Evolutionary conservation across 2,888 invertebrate genomes (phyloP), one percentile per base, ranked within the genome.

Genomic region (Cephus spinipes): DNA sequence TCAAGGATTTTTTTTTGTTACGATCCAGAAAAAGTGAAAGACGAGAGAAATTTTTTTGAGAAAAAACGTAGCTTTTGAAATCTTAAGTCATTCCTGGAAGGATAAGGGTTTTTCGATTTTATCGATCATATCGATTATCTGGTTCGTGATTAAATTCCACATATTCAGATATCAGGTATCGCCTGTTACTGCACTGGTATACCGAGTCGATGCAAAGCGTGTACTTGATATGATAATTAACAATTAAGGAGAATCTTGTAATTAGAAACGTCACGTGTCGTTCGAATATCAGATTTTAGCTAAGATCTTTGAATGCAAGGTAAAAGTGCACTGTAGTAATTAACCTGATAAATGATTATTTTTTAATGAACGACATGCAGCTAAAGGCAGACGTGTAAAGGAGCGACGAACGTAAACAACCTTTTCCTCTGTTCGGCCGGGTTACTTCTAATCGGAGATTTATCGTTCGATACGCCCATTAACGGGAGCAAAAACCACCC

Each of bases 371-470:
- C 55, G 55, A 55, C 23, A 23, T 23, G 55, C 55, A 3, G 55
- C 23, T 2, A 55, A 55, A 9, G 55, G 9, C 23, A 55, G 55
- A 55, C 55, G 55, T 23, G 55, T 9, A 55, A 55, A 55, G 55
- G 23, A 55, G 55, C 55, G 23, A 55, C 9, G 55, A 55, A 55
- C 55, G 55, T 55, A 55, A 55, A 55, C 23, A 55, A 9, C 55
- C 55, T 55, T 55, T 55, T 55, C 23, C 55, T 55, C 0, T 9
- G 0, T 55, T 55, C 55, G 23, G 23, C 23, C 55, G 9, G 55
- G 31, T 31, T 71, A 31, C 85, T 83, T 84, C 82, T 84, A 82
- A 85, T 85, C 78, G 79, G 79, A 79, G 83, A 86, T 87, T 86
- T 83, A 83, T 84, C 71, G 71, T 33, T 31, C 71, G 71, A 12